These are phyloP conservation scores for Drosophila meridiana DNA, from an alignment of 2,888 invertebrate genomes.

Conservation along the genomic window DNA sequence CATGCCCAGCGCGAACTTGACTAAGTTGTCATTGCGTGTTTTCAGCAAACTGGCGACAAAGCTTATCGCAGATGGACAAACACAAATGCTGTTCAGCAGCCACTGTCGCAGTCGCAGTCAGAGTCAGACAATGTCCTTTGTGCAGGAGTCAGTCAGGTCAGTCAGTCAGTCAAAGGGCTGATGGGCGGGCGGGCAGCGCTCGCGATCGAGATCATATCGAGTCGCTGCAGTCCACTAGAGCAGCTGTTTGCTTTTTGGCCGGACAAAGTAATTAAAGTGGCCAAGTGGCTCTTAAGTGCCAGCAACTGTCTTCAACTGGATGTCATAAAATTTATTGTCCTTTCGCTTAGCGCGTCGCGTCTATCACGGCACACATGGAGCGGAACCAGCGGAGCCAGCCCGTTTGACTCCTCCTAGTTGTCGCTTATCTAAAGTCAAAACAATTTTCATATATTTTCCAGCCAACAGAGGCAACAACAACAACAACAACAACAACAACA, in stretches of 20 bases:
- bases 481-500: no score
- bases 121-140: conserved; percentile 19
- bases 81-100: conserved; percentile 61
- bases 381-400: conserved; percentile 10
- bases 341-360: conserved; percentile 64
- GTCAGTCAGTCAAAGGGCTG: conserved; percentile 39
- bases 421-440: conserved; percentile 84
- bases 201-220: conserved; percentile 44
- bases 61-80: conserved; percentile 78
- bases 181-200: conserved; percentile 6
- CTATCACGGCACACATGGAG: conserved; percentile 67
- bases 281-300: conserved; percentile 63
- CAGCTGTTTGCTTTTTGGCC: conserved; percentile 58
- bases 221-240: conserved; percentile 48
- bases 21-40: conserved; percentile 78
- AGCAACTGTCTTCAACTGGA: conserved; percentile 69
- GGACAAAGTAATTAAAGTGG: conserved; percentile 62
- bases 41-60: conserved; percentile 74
- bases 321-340: conserved; percentile 82
- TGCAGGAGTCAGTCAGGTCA: conserved; percentile 14
- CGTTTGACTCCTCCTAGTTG: conserved; percentile 55
- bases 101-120: conserved; percentile 16
- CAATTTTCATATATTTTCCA: conserved; percentile 83
- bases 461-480: conserved; percentile 23
- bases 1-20: conserved; percentile 49